Evolutionary conservation across 92 coral and sea anemone genomes (phyloP).

Genomic region (Umimayanthus chanpuru): DNA sequence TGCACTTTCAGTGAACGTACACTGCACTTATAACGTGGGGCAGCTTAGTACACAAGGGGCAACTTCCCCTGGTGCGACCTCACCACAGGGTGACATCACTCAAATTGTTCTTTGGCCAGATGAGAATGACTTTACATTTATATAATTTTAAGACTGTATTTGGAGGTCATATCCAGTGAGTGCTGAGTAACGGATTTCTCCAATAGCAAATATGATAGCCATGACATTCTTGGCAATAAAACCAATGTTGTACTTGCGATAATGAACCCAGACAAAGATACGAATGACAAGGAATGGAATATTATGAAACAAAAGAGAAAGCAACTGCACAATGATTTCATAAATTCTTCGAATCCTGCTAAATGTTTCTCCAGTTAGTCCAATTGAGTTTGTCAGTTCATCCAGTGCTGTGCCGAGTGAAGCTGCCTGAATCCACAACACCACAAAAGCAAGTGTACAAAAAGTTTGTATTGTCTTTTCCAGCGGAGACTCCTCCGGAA

Average conservation of each 20-base stretch:
- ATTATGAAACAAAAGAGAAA: constrained; percentile 44
- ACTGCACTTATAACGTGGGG: too few relatives aligned
- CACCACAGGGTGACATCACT: too few relatives aligned
- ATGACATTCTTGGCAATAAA: constrained; percentile 55
- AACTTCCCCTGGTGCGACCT: too few relatives aligned
- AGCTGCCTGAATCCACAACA: constrained; percentile 35
- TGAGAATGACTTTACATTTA: background rate
- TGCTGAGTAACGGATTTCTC: constrained; percentile 19
- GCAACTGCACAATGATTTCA: constrained; percentile 11
- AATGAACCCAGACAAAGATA: constrained; percentile 48
- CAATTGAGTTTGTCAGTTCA: constrained; percentile 6
- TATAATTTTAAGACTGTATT: background rate
- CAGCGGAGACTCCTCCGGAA: constrained; percentile 25
- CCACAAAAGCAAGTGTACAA: constrained; percentile 49
- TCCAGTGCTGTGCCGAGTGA: constrained; percentile 36
- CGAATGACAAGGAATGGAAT: constrained; percentile 52
- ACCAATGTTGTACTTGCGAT: constrained; percentile 35
- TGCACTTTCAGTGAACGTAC: too few relatives aligned
- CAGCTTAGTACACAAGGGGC: too few relatives aligned
- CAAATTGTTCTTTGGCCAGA: background rate
- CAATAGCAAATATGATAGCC: constrained; percentile 46
- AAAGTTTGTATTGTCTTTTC: constrained; percentile 54
- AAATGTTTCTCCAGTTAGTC: background rate
- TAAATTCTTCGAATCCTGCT: background rate
- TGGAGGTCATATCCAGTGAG: background rate